Conservation (phyloP, 2,888 invertebrate species). For the Erebia aethiops region DNA sequence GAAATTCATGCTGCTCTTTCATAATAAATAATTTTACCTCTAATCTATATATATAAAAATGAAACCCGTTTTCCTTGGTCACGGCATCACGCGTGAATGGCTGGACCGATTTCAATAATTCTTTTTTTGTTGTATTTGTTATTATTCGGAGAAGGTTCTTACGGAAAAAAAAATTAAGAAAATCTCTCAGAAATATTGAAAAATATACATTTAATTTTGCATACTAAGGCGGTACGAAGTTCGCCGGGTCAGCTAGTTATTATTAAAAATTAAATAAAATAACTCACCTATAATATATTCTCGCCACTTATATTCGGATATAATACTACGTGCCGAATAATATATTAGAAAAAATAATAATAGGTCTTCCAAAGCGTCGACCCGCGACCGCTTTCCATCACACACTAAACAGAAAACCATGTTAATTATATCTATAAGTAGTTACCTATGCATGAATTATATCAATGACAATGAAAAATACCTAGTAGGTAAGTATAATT, state of each 20-base stretch:
- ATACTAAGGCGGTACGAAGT: no score
- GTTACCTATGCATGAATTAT: not conserved
- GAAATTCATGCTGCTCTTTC: not conserved
- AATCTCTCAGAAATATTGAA: no score
- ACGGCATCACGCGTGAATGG: no score
- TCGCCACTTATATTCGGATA: not conserved
- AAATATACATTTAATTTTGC: no score
- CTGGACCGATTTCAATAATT: no score
- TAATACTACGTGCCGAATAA: not conserved
- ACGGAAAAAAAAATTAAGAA: no score
- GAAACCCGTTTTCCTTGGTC: no score
- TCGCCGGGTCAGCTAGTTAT: no score
- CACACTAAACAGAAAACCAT: conserved; percentile 13
- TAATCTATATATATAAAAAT: no score
- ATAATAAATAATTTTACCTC: not conserved
- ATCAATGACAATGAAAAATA: not conserved
- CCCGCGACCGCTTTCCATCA: conserved; percentile 4
- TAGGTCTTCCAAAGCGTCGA: conserved; percentile 10
- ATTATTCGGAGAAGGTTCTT: no score
- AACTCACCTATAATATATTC: conserved; percentile 13
- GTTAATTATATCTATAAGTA: not conserved
- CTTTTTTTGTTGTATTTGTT: no score
- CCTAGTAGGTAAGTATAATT: not conserved
- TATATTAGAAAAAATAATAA: not conserved
- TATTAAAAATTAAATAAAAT: not conserved